Percentiles rank a stretch among this genome's conserved stretches.
These are phyloP conservation scores for Chymomyza costata DNA, from an alignment of 1,140 invertebrate genomes.

Conservation along the genomic window DNA sequence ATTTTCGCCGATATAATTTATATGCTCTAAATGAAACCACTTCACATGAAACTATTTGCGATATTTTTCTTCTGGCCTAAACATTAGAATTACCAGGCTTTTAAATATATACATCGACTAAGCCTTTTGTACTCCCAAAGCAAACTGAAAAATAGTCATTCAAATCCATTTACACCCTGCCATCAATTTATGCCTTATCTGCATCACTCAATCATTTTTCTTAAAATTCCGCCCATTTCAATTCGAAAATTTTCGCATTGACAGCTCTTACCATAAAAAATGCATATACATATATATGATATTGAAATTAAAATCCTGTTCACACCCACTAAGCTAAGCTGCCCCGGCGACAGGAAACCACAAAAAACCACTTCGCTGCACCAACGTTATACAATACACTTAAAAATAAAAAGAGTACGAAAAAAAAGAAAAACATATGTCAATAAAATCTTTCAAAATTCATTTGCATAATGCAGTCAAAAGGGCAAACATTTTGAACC, in stretches of 20 bases:
- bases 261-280: slow-evolving; percentile 19
- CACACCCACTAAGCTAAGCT: slow-evolving; percentile 52
- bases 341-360: slow-evolving; percentile 54
- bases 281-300: no score
- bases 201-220: slow-evolving; percentile 19
- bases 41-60: no score
- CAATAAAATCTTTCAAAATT: slow-evolving; percentile 59
- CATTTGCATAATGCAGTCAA: slow-evolving; percentile 73
- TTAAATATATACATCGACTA: no score
- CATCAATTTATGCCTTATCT: slow-evolving; percentile 48
- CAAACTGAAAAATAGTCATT: no score
- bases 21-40: no score
- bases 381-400: no score
- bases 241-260: slow-evolving; percentile 22
- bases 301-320: slow-evolving; percentile 66
- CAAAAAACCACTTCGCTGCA: slow-evolving; percentile 13
- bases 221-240: background rate
- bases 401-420: slow-evolving; percentile 11
- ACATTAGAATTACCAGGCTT: no score
- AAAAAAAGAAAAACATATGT: slow-evolving; percentile 61
- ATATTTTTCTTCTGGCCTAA: no score
- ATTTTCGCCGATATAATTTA: no score
- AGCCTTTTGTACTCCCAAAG: no score
- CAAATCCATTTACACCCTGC: slow-evolving; percentile 10
- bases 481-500: slow-evolving; percentile 47